Evolutionary conservation across 2,797 vertebrate genomes (phyloP), one percentile per base, ranked within the genome.

Genomic region (Leptoclinus maculatus): DNA sequence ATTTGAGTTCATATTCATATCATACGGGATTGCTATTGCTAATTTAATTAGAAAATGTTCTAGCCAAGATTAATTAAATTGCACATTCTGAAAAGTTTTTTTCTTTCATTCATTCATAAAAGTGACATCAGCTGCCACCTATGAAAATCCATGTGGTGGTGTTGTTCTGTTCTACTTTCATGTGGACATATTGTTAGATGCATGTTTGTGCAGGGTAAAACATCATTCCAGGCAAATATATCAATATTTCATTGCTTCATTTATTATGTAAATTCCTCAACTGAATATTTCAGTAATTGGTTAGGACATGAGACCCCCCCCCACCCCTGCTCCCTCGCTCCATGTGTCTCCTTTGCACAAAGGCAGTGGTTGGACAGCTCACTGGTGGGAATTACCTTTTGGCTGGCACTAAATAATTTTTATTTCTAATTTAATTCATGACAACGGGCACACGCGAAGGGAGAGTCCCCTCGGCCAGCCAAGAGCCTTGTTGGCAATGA

Each of bases 401-500:
- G 91, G 92, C 91, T 92, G 89, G 80, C 89, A 86, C 91, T 86
- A 92, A 91, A 94, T 91, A 91, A 91, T 92, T 94, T 91, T 92
- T 92, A 92, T 93, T 94, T 94, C 87, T 93, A 92, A 92, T 94
- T 95, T 94, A 93, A 92, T 93, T 93, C 90, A 88, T 93, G 93
- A 95, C 91, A 94, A 90, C 79, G 81, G 94, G 88, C 92, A 91
- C 94, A 94, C 89, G 92, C 94, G 82, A 85, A 88, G 86, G 94
- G 91, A 90, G 90, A 88, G 89, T 95, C 94, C 96, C 96, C 94
- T 95, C 95, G 94, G 96, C 95, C 92, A 95, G 96, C 96, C 94
- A 95, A 94, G 96, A 96, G 96, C 96, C 98, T 99, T 88, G 97
- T 99, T 99, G 97, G 98, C 97, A 98, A 97, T 99, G 98, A 99